Base-by-base conservation (phyloP, 1,140 invertebrate genomes). In the Chironomus striatipennis region DNA sequence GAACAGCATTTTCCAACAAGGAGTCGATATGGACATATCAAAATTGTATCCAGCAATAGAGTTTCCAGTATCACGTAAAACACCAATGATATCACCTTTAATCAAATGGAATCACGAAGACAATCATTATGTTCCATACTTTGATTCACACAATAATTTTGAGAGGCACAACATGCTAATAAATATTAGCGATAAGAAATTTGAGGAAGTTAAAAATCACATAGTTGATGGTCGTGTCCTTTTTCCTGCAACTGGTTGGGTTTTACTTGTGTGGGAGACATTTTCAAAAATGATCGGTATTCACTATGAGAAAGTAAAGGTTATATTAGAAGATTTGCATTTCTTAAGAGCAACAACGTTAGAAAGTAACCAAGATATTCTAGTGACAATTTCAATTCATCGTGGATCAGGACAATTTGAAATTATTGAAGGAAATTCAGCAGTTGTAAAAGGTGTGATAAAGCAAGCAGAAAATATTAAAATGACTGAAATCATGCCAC, bases 61-160 rank as follows among this genome's bases (percentile, higher is more conserved):
- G n/a, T 93, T 88, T 81, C 94, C 94, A 0, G 94, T 96, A 0
- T 88, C 91, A 1, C 82, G 88, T 20, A 89, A 90, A 20, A 96
- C 93, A 0, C 88, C 90, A 0, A 90, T 90, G 85, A 85, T 96
- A 24, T 87, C 89, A 6, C 88, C 93, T 10, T 79, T 95, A 0
- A 86, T 95, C 1, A 88, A 89, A 76, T 99, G 97, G 97, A 94
- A 98, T 80, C 97, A 99, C 81, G 88, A 87, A 8, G 90, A 93
- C 76, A 87, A 90, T 77, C 91, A 88, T 89, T 88, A 81, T 81
- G 84, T 83, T 12, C 79, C 79, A 6, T 79, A 80, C 72, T 81
- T 80, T 21, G 81, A 81, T 73, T 81, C 81, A 47, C 80, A 81
- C 78, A 79, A 78, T 6, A 79, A 79, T 72, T 81, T 80, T 21